Evolutionary conservation across 2,113 vertebrate genomes (phyloP), one percentile per base, ranked within the genome.

Genomic region (Gopherus evgoodei): DNA sequence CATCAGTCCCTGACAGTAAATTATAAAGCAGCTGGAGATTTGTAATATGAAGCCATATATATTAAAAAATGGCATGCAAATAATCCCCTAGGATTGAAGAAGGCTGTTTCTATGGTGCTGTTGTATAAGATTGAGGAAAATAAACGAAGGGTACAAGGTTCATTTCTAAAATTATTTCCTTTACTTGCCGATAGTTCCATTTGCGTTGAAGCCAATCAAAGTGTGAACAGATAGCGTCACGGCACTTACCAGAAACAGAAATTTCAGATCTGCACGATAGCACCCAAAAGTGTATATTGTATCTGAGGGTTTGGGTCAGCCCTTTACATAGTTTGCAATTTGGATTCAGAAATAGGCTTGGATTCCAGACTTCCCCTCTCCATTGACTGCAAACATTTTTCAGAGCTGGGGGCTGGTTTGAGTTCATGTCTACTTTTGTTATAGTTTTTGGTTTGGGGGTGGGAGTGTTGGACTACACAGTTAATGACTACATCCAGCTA

Each of bases 41-140:
- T 93, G 90, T 93, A 97, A 97, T 21, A 29, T 81, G 94, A 96
- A 93, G 78, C 90, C 88, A 75, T 89, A 82, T 87, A 57, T 83
- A 85, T 90, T 86, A 81, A 94, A n/a, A 96, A 96, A 95, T 62
- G 0, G 72, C 81, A 89, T 93, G 49, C 86, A 97, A 98, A 97
- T 94, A 95, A 96, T 93, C 93, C 90, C 81, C 80, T 79, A 44
- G 38, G 35, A n/a, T 79, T 80, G 83, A 52, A 95, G 62, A 81
- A 91, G 90, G 87, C 86, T 93, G 89, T 97, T 97, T 97, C 95
- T 96, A 91, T 97, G 87, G 93, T 82, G 86, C 96, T 86, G 83
- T 79, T 95, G 27, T 62, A 29, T 82, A 91, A 95, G 96, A 97
- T 86, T 12, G 11, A 97, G 35, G 78, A 57, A 95, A 96, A 95